These are phyloP conservation scores for Ophiodon elongatus DNA, from an alignment of 2,113 vertebrate genomes.

Conservation along the genomic window DNA sequence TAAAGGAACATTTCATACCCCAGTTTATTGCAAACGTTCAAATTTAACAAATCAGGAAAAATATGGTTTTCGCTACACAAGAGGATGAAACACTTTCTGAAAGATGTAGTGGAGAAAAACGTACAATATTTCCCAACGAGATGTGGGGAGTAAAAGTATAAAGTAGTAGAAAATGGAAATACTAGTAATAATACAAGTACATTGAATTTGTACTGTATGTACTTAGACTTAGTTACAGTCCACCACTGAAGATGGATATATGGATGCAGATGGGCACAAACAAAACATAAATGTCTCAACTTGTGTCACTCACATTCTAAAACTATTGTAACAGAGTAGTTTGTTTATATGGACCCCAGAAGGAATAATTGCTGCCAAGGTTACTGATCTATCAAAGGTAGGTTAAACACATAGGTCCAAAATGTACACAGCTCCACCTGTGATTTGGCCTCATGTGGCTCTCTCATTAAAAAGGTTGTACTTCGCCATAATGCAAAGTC, in stretches of 20 bases:
- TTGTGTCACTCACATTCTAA: background rate
- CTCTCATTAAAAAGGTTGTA: slow-evolving; percentile 17
- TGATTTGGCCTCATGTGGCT: background rate
- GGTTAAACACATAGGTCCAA: background rate
- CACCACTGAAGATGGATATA: background rate
- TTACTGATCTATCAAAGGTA: background rate
- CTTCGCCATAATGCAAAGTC: slow-evolving; percentile 7
- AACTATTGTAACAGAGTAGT: background rate
- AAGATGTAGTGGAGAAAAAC: too few relatives aligned
- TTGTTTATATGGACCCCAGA: background rate
- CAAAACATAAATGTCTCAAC: too few relatives aligned
- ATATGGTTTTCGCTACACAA: too few relatives aligned
- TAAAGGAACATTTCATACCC: background rate
- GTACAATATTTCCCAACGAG: too few relatives aligned
- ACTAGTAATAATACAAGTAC: background rate
- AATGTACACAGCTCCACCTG: slow-evolving; percentile 18
- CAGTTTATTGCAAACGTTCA: background rate
- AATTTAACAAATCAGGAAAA: too few relatives aligned
- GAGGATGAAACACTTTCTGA: too few relatives aligned
- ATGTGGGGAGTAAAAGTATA: background rate
- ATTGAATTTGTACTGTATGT: too few relatives aligned
- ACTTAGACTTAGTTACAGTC: background rate
- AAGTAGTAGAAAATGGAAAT: background rate
- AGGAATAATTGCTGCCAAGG: background rate
- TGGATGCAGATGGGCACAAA: background rate